Base-by-base conservation (phyloP, 2,113 vertebrate species). In the Arvicanthis niloticus region DNA sequence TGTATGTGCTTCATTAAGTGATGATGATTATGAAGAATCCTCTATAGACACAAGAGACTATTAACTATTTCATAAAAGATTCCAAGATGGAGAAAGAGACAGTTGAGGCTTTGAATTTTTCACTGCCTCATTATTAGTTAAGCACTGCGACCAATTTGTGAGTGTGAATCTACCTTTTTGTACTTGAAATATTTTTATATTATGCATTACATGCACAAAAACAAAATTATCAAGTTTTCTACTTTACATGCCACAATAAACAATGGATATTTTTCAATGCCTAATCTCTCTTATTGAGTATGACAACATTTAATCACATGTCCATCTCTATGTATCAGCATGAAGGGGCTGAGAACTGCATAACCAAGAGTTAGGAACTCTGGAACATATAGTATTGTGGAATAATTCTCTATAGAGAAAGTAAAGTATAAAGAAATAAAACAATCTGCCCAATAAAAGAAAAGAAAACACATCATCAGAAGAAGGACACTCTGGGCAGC, bases 261-360 rank as follows among this genome's bases (percentile, higher is more conserved):
- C 7, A 62, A 84, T 84, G 7, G 82, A 19, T 16, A 10, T 85
- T 42, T 62, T 24, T 45, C 81, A 42, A 84, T 42, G 21, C 5
- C 11, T 40, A 37, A n/a, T 81, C 37, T 15, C 34, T 81, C 17
- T n/a, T 58, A 58, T 37, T 24, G 53, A 81, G 53, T 58, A 13
- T 81, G 53, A 62, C 22, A 48, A 3, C 31, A 62, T 62, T 75
- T 31, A 78, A 29, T 7, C 24, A 85, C 9, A n/a, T 24, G 7
- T 53, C 40, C 48, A 13, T 84, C 60, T 93, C 88, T 93, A 45
- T 78, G 77, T 58, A 67, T 88, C 37, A 81, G 53, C 56, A 95
- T 62, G 81, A 91, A 76, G 4, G 91, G 73, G 29, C 81, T 93
- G 45, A 95, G 13, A 65, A 62, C 11, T 42, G 60, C 42, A 78